Evolutionary conservation across 2,797 vertebrate species (phyloP).

Genomic region (Fistularia tabacaria): DNA sequence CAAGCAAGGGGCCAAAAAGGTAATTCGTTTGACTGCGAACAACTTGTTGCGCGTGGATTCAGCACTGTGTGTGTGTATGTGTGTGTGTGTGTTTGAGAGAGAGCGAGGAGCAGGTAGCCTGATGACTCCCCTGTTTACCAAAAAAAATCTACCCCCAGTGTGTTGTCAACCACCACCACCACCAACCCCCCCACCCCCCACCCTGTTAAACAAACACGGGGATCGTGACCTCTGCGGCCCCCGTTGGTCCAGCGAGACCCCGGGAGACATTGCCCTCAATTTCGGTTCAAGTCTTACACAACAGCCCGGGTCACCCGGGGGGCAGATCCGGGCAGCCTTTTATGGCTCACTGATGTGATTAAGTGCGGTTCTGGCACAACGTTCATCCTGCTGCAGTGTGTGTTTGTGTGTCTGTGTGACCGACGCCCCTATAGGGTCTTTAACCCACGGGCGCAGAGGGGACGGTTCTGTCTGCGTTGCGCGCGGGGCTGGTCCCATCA

Average conservation of each 20-base stretch:
- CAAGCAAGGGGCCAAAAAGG: constrained; percentile 87
- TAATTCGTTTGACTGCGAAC: constrained; percentile 51
- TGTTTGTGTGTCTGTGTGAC: constrained; percentile 10
- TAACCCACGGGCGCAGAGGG: no score
- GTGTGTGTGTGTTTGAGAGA: no score
- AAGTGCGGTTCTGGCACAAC: constrained; percentile 26
- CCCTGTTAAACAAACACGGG: constrained; percentile 18
- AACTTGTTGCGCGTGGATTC: constrained; percentile 31
- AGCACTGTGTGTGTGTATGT: no score
- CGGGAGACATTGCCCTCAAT: constrained; percentile 44
- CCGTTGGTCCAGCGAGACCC: constrained; percentile 46
- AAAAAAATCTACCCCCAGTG: constrained; percentile 20
- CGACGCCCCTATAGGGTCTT: constrained; percentile 11
- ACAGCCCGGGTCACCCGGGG: constrained; percentile 63
- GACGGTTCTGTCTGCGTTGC: no score
- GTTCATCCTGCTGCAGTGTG: constrained; percentile 19
- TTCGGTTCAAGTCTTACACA: constrained; percentile 63
- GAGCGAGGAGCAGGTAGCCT: constrained; percentile 21
- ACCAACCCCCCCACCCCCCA: no score
- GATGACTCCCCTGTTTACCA: background rate
- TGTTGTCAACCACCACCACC: constrained; percentile 26
- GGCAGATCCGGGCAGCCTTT: constrained; percentile 44
- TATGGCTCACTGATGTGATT: constrained; percentile 48
- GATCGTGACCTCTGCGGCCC: constrained; percentile 52
- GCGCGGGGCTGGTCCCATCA: no score